A percentile compares a stretch with the other conserved stretches of the same genome.
These are phyloP conservation scores for Drosophila kanekoi DNA, from an alignment of 2,888 invertebrate species.

Conservation along the genomic window DNA sequence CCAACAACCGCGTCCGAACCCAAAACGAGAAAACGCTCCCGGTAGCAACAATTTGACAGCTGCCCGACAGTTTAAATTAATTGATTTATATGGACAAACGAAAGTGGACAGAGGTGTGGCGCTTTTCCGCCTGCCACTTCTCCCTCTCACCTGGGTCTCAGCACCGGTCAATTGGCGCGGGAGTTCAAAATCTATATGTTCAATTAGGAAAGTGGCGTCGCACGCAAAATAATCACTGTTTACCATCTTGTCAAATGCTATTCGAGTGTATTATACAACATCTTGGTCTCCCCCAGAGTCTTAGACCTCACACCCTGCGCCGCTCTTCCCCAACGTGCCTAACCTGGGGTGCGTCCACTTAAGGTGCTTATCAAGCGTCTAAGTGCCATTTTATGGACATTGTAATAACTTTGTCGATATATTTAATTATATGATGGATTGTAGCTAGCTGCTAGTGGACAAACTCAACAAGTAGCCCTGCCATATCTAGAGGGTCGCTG, in stretches of 20 bases:
- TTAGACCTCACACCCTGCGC: not conserved
- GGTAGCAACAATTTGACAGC: constrained; percentile 83
- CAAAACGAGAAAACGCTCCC: constrained; percentile 63
- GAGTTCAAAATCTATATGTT: constrained; percentile 26
- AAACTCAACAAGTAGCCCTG: constrained; percentile 37
- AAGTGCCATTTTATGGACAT: constrained; percentile 63
- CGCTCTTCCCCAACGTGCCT: too few relatives aligned
- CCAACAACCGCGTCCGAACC: constrained; percentile 12
- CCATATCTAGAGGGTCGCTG: constrained; percentile 24
- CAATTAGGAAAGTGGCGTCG: constrained; percentile 53
- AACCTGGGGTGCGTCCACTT: constrained; percentile 1
- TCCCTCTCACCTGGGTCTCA: too few relatives aligned
- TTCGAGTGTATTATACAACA: constrained; percentile 43
- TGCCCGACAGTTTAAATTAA: constrained; percentile 83
- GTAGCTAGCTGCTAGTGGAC: constrained; percentile 9
- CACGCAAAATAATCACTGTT: constrained; percentile 55
- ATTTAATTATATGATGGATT: constrained; percentile 68
- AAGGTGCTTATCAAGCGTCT: constrained; percentile 23
- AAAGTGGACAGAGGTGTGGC: constrained; percentile 52
- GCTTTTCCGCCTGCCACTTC: constrained; percentile 14
- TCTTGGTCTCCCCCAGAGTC: not conserved
- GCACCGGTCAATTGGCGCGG: not conserved
- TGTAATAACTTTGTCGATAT: constrained; percentile 68
- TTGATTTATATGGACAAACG: constrained; percentile 76
- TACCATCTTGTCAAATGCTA: constrained; percentile 60